These are phyloP conservation scores for Mythimna ferrago DNA, from an alignment of 2,888 invertebrate species.

Conservation along the genomic window DNA sequence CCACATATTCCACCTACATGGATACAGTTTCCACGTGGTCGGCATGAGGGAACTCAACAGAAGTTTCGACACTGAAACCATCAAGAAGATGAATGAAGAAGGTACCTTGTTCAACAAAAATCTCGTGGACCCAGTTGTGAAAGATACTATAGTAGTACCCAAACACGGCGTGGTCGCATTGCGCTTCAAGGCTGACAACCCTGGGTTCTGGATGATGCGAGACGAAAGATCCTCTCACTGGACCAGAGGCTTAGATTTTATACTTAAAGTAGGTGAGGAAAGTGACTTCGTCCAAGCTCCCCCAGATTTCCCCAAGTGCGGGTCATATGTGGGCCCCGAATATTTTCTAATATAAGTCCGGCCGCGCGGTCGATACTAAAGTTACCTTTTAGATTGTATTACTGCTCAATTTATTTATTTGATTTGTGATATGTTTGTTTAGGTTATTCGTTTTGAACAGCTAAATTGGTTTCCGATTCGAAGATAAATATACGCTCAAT, in stretches of 20 bases:
- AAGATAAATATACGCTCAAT: slow-evolving; percentile 32
- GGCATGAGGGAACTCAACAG: slow-evolving; percentile 90
- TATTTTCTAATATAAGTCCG: slow-evolving; percentile 91
- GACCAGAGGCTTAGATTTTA: slow-evolving; percentile 94
- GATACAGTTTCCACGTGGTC: slow-evolving; percentile 93
- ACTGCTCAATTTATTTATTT: slow-evolving; percentile 76
- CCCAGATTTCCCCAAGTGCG: slow-evolving; percentile 94
- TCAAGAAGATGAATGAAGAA: slow-evolving; percentile 91
- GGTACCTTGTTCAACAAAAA: slow-evolving; percentile 91
- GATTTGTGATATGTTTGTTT: slow-evolving; percentile 71
- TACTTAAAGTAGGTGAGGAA: slow-evolving; percentile 93
- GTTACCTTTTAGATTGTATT: slow-evolving; percentile 66
- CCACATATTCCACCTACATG: slow-evolving; percentile 94
- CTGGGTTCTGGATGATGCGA: slow-evolving; percentile 95
- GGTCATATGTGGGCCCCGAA: slow-evolving; percentile 94
- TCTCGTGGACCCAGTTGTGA: slow-evolving; percentile 91
- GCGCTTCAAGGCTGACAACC: slow-evolving; percentile 94
- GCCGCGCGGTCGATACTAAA: slow-evolving; percentile 37
- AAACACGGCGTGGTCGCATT: slow-evolving; percentile 93
- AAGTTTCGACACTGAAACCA: slow-evolving; percentile 86
- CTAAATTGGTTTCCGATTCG: slow-evolving; percentile 53
- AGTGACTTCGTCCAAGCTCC: slow-evolving; percentile 93
- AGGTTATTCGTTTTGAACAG: slow-evolving; percentile 52
- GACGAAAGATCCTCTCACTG: slow-evolving; percentile 94
- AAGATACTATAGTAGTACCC: slow-evolving; percentile 94